Base-by-base conservation (phyloP, 2,797 vertebrate species). In the Hoplostethus mediterraneus region DNA sequence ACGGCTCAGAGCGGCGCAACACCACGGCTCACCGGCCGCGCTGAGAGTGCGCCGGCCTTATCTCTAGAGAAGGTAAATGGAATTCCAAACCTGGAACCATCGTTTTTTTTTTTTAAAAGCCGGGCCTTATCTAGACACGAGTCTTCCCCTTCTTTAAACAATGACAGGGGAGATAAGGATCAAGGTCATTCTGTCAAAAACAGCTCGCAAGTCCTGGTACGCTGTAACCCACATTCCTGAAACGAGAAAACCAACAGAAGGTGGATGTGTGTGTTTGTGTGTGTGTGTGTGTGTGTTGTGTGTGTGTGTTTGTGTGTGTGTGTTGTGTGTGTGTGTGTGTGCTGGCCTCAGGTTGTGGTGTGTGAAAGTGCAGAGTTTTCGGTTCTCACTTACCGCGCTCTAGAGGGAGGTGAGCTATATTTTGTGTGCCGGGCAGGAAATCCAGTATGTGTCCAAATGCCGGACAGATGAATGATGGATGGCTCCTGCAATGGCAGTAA, bases 11-110 rank as follows among this genome's bases (percentile, higher is more conserved):
- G 71, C 53, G 55, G 40, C 11, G 67, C 59, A 4, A 60, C 52
- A 33, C 71, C 31, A 0, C 51, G 65, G 64, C 65, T 77, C 70
- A 64, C 33, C 52, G 3, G 3, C 12, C 3, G 40, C 21, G 38
- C 57, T 8, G 11, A 61, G 25, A 13, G 48, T 63, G 33, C 11
- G 54, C 55, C 1, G 51, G n/a, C 45, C 86, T 86, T 78, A 84
- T 88, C 77, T 59, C 56, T n/a, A 9, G 33, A 38, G 47, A 40
- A 81, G 68, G 47, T 68, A 84, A 83, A 84, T 77, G 70, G 56
- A 79, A 70, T 51, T 44, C 65, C 59, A 74, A 61, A 75, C 52
- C 56, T 31, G 3, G 0, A 10, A 71, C 72, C 56, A 76, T 82
- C 49, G 25, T 64, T 87, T 78, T 66, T 21, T n/a, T n/a, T n/a